phyloP scores from a whole-genome alignment of 53 echinoderm and acorn worm species.

The Mesocentrotus franciscanus region DNA sequence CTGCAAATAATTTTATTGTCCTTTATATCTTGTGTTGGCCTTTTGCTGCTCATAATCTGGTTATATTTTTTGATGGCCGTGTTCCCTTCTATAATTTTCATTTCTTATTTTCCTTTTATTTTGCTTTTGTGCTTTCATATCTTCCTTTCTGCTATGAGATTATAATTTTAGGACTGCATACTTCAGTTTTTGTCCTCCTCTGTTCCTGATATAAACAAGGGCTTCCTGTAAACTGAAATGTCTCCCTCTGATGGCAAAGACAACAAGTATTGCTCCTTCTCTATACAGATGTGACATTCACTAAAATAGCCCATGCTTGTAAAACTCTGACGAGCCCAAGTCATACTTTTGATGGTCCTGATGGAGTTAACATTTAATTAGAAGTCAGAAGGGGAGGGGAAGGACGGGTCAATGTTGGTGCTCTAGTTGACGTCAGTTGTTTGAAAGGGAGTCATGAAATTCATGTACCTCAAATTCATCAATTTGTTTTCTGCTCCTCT shows the following conservation, averaged over 20 bases:
- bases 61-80: not conserved
- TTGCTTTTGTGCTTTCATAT: not conserved
- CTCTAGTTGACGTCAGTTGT: not conserved
- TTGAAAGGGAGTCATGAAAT: not conserved
- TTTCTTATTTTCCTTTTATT: not conserved
- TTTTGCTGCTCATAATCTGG: too few relatives aligned
- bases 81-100: not conserved
- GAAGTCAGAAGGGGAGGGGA: not conserved
- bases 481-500: not conserved
- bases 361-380: not conserved
- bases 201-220: not conserved
- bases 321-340: not conserved
- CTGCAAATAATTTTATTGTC: too few relatives aligned
- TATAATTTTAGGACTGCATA: too few relatives aligned
- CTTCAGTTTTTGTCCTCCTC: not conserved
- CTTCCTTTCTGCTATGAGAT: not conserved
- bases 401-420: not conserved
- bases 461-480: not conserved
- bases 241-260: conserved; percentile 17
- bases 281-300: not conserved
- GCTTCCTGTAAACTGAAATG: not conserved
- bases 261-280: too few relatives aligned
- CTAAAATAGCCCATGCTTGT: not conserved
- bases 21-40: too few relatives aligned
- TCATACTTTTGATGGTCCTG: not conserved